Conservation (phyloP, 2,888 invertebrate genomes). For the Vannuccia rotundouncinata region DNA sequence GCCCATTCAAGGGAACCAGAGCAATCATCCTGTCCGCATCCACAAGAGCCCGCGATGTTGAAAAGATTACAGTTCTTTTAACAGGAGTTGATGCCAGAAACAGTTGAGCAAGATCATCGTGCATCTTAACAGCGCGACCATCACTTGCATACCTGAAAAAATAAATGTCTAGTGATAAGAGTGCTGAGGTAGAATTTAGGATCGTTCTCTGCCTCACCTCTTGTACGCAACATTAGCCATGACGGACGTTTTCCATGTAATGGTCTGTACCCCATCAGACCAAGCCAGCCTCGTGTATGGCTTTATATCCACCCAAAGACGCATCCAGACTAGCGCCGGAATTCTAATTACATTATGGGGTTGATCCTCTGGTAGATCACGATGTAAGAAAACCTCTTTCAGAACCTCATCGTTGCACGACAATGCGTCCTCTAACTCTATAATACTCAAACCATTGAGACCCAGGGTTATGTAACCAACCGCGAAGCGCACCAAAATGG, state of each 20-base stretch:
- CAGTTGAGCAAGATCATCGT: neutral
- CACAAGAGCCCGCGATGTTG: neutral
- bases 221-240: neutral
- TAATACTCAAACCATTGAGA: neutral
- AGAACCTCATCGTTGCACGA: conserved; percentile 5
- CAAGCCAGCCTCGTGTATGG: neutral
- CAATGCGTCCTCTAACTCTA: neutral
- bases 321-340: neutral
- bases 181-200: no score
- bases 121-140: neutral
- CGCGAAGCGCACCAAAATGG: neutral
- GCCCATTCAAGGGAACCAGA: neutral
- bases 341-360: neutral
- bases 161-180: neutral
- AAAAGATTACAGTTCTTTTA: neutral
- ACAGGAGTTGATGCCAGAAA: neutral
- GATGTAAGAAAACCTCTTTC: neutral
- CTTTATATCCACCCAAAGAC: neutral
- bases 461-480: conserved; percentile 7
- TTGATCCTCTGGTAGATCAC: neutral
- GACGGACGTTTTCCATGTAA: neutral
- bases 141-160: neutral
- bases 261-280: neutral
- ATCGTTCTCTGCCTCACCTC: neutral
- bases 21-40: conserved; percentile 2